These are phyloP conservation scores for Anser cygnoides DNA, from an alignment of 2,113 vertebrate species.

Conservation along the genomic window DNA sequence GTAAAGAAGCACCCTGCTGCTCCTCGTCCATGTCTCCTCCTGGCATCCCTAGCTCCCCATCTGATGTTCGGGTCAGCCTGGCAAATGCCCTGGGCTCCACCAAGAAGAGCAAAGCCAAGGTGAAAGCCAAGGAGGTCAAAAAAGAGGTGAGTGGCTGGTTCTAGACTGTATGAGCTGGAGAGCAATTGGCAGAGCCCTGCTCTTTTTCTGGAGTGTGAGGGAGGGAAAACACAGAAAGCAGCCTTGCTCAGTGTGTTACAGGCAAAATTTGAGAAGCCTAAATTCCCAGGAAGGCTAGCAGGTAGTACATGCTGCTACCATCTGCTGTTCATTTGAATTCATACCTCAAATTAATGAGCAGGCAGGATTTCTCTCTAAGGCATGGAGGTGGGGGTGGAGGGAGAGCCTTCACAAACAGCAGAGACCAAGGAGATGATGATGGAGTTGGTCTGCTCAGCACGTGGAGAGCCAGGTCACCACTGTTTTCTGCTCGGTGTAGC, in stretches of 20 bases:
- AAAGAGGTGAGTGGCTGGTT: slow-evolving; percentile 78
- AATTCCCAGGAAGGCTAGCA: background rate
- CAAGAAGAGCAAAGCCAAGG: slow-evolving; percentile 86
- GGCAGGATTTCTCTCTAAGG: background rate
- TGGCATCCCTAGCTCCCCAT: slow-evolving; percentile 76
- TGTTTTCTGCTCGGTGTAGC: background rate
- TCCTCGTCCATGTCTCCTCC: slow-evolving; percentile 76
- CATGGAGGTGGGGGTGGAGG: background rate
- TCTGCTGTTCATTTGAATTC: background rate
- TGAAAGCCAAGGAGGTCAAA: slow-evolving; percentile 87
- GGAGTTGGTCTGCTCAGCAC: background rate
- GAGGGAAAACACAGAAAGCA: background rate
- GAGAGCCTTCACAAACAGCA: background rate
- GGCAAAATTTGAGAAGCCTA: background rate
- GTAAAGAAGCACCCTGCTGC: slow-evolving; percentile 82
- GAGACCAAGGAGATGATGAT: background rate
- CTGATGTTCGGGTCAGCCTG: slow-evolving; percentile 76
- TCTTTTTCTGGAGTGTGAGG: background rate
- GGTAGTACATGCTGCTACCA: slow-evolving; percentile 1
- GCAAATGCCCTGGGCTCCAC: slow-evolving; percentile 74
- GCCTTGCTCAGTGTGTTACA: background rate
- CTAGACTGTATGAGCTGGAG: background rate
- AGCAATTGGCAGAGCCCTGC: background rate
- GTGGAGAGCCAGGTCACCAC: background rate
- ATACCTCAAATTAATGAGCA: background rate